phyloP scores from a whole-genome alignment of 2,113 vertebrate species.

The Pluvianellus socialis region DNA sequence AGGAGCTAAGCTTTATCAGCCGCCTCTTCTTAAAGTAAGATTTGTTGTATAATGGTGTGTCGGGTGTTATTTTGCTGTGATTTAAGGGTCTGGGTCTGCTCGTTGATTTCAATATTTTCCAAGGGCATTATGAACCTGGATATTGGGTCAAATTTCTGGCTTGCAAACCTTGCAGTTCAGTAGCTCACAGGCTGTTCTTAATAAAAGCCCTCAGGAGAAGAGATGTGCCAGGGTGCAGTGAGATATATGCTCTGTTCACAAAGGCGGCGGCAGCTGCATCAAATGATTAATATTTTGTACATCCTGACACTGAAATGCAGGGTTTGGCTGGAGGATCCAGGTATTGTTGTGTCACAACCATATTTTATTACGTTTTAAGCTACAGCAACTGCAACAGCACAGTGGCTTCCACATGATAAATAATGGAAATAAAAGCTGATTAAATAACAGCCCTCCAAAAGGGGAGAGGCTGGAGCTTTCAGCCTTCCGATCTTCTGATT shows the following conservation, averaged over 20 bases:
- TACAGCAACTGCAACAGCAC: background rate
- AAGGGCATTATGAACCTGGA: constrained; percentile 33
- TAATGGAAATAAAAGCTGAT: constrained; percentile 60
- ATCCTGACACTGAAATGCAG: constrained; percentile 20
- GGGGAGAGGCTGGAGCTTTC: background rate
- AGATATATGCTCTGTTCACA: constrained; percentile 48
- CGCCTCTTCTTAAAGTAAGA: constrained; percentile 47
- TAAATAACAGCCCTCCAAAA: constrained; percentile 41
- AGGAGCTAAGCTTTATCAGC: constrained; percentile 61
- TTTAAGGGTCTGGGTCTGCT: constrained; percentile 36
- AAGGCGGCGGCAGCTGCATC: background rate
- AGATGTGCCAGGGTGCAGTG: constrained; percentile 5
- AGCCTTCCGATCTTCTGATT: background rate
- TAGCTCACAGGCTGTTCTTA: constrained; percentile 49
- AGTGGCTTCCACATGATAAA: constrained; percentile 13
- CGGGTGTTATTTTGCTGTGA: background rate
- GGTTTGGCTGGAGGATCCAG: background rate
- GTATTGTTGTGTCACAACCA: background rate
- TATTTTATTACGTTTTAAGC: background rate
- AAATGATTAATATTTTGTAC: constrained; percentile 15
- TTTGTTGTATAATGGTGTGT: constrained; percentile 44
- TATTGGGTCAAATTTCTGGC: constrained; percentile 33
- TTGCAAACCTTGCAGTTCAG: constrained; percentile 34
- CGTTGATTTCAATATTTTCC: constrained; percentile 36
- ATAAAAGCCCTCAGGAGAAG: constrained; percentile 41